phyloP scores from a whole-genome alignment of 2,113 vertebrate genomes.

The Tichodroma muraria region DNA sequence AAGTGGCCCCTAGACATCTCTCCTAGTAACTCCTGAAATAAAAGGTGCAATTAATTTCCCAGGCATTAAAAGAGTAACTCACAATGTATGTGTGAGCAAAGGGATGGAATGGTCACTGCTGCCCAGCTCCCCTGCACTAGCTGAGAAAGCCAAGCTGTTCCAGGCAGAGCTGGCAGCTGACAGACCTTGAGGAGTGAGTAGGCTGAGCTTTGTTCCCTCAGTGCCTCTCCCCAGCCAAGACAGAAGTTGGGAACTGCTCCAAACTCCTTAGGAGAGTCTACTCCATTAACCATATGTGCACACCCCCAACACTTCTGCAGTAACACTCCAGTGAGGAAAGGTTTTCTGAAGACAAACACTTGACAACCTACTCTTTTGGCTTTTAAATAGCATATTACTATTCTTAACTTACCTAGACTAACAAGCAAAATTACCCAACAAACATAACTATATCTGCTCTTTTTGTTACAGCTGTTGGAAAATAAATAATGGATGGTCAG shows the following conservation, averaged over 20 bases:
- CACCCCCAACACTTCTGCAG: background rate
- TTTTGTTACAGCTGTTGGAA: background rate
- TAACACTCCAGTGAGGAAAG: background rate
- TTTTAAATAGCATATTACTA: background rate
- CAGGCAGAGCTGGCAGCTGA: background rate
- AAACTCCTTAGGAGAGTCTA: background rate
- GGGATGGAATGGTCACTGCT: background rate
- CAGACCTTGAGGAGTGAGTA: background rate
- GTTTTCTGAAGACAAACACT: background rate
- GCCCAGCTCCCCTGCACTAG: background rate
- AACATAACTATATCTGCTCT: background rate
- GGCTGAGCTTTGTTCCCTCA: background rate
- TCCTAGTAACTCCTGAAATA: background rate
- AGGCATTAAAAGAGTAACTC: background rate
- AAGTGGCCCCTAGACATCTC: background rate
- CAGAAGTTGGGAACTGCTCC: background rate
- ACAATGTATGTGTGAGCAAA: background rate
- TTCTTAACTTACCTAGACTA: background rate
- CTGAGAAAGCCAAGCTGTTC: background rate
- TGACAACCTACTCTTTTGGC: background rate
- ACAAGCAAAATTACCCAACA: background rate
- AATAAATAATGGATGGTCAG: background rate
- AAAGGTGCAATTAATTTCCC: background rate
- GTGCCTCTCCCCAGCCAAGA: background rate
- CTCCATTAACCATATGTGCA: background rate